Base-by-base conservation (phyloP, 1,140 invertebrate genomes). In the Drosophila nasuta region DNA sequence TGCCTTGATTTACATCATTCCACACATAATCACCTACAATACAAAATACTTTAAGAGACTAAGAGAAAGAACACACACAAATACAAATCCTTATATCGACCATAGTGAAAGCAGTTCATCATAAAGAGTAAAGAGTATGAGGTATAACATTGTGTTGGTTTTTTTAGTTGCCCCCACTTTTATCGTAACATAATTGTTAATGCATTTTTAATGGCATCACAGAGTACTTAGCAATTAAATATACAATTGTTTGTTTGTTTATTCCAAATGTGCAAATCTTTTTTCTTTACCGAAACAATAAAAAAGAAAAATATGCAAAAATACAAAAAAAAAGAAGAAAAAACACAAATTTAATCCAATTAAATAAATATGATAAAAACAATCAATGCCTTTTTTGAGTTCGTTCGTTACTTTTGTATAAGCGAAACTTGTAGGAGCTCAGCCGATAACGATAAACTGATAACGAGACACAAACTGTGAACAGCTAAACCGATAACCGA, bases 391-490 rank as follows among this genome's bases (percentile, higher is more conserved):
- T 86, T 78, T 79, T 79, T 87, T 87, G 58, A 64, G 79, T 88
- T 88, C 66, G 71, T 82, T 86, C 43, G 56, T 71, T 64, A 33
- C 43, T 59, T 76, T 76, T 76, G 52, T 66, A 46, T 66, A 77
- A 87, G 68, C 82, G 83, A 87, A 87, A 87, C 83, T 87, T 87
- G 83, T 87, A 88, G 86, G 73, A 68, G 68, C 65, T 69, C 30
- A 69, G 49, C 65, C 57, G 57, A 74, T 62, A 56, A 3, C 2
- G 20, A 20, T 20, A n/a, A n/a, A n/a, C n/a, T n/a, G n/a, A n/a
- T n/a, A n/a, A n/a, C n/a, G n/a, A n/a, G n/a, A n/a, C n/a, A n/a
- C n/a, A 41, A 41, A 10, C 15, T 57, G 54, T 57, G 54, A 69
- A 58, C 52, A 30, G 54, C 10, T 65, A 45, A 54, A 49, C 38